These are phyloP conservation scores for Uria aalge DNA, from an alignment of 2,113 vertebrate genomes.

Conservation along the genomic window DNA sequence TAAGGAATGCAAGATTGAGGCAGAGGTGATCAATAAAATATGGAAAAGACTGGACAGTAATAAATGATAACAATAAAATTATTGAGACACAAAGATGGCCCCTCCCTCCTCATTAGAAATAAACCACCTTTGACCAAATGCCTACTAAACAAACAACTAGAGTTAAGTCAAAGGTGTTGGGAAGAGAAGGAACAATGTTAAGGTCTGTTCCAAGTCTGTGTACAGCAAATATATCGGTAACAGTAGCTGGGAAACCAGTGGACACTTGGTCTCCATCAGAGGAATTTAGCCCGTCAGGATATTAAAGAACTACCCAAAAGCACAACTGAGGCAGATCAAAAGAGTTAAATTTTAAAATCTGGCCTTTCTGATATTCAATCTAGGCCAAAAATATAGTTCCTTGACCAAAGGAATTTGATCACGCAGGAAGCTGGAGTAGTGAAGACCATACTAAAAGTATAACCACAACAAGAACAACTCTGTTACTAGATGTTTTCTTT, in stretches of 20 bases:
- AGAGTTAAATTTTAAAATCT: not conserved
- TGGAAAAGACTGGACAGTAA: not conserved
- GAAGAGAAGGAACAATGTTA: not conserved
- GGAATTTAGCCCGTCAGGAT: not conserved
- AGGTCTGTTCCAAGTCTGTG: not conserved
- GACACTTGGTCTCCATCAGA: not conserved
- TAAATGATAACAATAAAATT: not conserved
- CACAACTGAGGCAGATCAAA: not conserved
- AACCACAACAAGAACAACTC: fast-evolving
- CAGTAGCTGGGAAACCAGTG: not conserved
- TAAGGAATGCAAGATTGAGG: not conserved
- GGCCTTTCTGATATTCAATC: not conserved
- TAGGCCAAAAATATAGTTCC: not conserved
- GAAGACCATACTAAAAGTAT: not conserved
- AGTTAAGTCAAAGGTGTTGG: not conserved
- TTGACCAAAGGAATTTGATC: not conserved
- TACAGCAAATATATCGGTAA: not conserved
- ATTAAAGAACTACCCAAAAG: not conserved
- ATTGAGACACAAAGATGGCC: not conserved
- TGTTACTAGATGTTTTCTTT: not conserved
- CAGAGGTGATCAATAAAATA: not conserved
- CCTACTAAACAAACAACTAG: not conserved
- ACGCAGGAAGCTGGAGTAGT: not conserved
- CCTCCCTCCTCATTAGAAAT: not conserved
- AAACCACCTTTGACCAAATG: not conserved